These are phyloP conservation scores for Phyto melanocephala DNA, from an alignment of 2,888 invertebrate genomes.

Conservation along the genomic window DNA sequence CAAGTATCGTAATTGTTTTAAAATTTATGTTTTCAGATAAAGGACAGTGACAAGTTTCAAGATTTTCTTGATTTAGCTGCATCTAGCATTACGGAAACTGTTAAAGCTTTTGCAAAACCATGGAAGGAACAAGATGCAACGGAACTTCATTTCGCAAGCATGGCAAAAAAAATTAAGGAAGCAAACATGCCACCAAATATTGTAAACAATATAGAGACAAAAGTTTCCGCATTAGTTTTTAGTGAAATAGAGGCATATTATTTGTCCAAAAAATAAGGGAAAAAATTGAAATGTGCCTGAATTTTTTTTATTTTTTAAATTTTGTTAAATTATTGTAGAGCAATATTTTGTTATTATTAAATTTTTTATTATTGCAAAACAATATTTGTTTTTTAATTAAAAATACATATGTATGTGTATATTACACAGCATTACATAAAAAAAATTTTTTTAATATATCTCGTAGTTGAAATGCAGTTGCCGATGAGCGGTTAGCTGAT, in stretches of 20 bases:
- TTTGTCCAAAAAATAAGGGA: too few relatives aligned
- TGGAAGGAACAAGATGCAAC: background rate
- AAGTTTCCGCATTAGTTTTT: conserved; percentile 34
- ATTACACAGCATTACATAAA: background rate
- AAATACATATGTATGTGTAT: background rate
- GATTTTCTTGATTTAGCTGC: background rate
- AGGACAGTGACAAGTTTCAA: background rate
- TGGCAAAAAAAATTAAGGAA: conserved; percentile 32
- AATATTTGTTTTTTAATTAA: background rate
- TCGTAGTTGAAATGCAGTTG: background rate
- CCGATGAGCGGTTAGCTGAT: too few relatives aligned
- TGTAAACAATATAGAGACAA: conserved; percentile 24
- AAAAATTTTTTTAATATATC: background rate
- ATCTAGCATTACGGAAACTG: background rate
- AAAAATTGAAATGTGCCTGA: too few relatives aligned
- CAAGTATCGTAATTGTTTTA: background rate
- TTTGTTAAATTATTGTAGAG: too few relatives aligned
- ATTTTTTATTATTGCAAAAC: background rate
- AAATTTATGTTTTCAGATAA: background rate
- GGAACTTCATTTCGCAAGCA: conserved; percentile 25
- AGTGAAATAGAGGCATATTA: background rate
- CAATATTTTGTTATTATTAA: background rate
- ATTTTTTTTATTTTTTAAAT: too few relatives aligned
- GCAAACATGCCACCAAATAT: conserved; percentile 19
- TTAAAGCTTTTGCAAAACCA: background rate